A percentile compares a stretch with the other conserved stretches of the same genome.
These are phyloP conservation scores for Alitta virens DNA, from an alignment of 2,888 invertebrate species.

Conservation along the genomic window DNA sequence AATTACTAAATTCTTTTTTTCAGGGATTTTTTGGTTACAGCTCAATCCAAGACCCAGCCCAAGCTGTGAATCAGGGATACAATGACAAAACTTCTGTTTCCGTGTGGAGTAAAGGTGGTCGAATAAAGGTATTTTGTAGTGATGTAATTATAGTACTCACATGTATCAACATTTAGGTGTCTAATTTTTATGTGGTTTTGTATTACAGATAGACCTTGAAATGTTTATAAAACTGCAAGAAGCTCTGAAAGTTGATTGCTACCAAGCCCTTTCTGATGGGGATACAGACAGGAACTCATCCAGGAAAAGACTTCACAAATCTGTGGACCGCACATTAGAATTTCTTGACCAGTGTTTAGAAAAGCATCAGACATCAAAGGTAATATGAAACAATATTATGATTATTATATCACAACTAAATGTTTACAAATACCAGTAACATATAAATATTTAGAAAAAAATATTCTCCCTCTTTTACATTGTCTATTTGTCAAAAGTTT, in stretches of 20 bases:
- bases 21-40: constrained; percentile 52
- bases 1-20: no score
- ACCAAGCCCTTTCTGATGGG: constrained; percentile 77
- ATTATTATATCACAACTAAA: not conserved
- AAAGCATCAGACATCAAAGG: constrained; percentile 65
- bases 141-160: no score
- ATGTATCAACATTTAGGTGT: no score
- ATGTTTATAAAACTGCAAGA: constrained; percentile 73
- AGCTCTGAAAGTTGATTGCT: constrained; percentile 76
- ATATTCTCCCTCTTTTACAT: no score
- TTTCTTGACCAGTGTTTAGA: constrained; percentile 72
- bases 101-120: constrained; percentile 77
- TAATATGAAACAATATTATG: constrained; percentile 26
- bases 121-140: constrained; percentile 61
- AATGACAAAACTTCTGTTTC: constrained; percentile 72
- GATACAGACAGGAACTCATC: constrained; percentile 69
- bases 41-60: constrained; percentile 72
- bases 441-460: no score
- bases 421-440: no score
- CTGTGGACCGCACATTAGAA: constrained; percentile 68
- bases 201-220: constrained; percentile 60
- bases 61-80: constrained; percentile 68
- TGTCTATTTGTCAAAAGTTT: no score
- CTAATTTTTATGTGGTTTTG: not conserved
- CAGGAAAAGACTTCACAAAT: constrained; percentile 70